Evolutionary conservation across 2,113 vertebrate species (phyloP).

Genomic region (Podarcis raffonei): DNA sequence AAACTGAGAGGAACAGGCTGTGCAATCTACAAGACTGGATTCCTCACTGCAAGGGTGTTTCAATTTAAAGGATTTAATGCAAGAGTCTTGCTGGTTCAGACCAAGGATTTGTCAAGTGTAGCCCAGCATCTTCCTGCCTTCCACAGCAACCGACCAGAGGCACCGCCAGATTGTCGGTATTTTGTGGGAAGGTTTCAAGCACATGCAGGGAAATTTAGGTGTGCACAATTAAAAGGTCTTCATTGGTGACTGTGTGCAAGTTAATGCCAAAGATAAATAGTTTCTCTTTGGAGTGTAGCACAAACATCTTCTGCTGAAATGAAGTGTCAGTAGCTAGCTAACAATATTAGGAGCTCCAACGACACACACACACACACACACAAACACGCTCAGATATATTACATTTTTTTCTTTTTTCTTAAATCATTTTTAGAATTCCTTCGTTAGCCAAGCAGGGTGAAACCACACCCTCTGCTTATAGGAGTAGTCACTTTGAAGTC

Average conservation of each 20-base stretch:
- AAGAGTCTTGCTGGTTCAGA: background rate
- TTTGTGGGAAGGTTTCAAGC: too few species aligned
- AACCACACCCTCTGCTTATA: slow-evolving; percentile 52
- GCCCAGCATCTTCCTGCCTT: background rate
- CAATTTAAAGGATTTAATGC: background rate
- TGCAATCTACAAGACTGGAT: background rate
- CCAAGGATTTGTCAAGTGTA: background rate
- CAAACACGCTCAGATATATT: too few species aligned
- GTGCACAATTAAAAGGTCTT: too few species aligned
- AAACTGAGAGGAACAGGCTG: background rate
- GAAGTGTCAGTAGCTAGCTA: background rate
- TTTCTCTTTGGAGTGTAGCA: too few species aligned
- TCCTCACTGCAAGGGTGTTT: background rate
- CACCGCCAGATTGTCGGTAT: background rate
- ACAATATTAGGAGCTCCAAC: background rate
- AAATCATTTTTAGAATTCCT: background rate
- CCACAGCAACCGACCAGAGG: too few species aligned
- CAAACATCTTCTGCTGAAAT: background rate
- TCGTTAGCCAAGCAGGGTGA: slow-evolving; percentile 29
- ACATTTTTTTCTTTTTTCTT: background rate
- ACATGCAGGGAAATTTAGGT: too few species aligned
- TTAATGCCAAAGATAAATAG: too few species aligned
- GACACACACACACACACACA: too few species aligned
- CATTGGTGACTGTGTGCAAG: too few species aligned
- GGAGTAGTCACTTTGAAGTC: slow-evolving; percentile 68